Conservation (phyloP, 1,140 invertebrate species). For the Venustaconcha ellipsiformis region DNA sequence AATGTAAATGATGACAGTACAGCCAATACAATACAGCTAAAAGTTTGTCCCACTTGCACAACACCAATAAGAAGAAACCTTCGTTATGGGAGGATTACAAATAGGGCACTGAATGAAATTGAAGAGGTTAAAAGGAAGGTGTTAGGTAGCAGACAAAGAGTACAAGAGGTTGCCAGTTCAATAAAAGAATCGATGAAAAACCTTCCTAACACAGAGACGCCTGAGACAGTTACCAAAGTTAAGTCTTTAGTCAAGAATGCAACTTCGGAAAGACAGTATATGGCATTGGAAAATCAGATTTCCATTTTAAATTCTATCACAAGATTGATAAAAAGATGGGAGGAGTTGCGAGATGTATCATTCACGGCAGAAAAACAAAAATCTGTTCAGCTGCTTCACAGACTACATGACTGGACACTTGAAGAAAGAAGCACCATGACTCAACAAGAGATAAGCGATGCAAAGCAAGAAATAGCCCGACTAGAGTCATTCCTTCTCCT, state of each 20-base stretch:
- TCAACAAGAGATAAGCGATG: constrained; percentile 22
- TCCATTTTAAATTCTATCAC: constrained; percentile 4
- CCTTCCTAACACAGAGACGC: background rate
- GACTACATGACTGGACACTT: constrained; percentile 15
- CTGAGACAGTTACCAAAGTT: constrained; percentile 2
- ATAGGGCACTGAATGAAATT: constrained; percentile 72
- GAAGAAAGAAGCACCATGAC: constrained; percentile 21
- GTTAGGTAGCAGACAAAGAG: constrained; percentile 34
- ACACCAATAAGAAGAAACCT: constrained; percentile 74
- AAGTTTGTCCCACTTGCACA: constrained; percentile 76
- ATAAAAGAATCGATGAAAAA: constrained; percentile 14
- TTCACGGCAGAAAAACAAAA: constrained; percentile 4
- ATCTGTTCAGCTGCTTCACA: background rate
- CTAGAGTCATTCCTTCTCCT: constrained; percentile 11
- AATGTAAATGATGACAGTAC: constrained; percentile 58
- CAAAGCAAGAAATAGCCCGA: constrained; percentile 12
- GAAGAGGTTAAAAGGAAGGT: constrained; percentile 71
- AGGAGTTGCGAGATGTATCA: background rate
- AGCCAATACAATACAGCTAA: constrained; percentile 68
- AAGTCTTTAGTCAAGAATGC: background rate
- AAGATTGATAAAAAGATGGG: constrained; percentile 9
- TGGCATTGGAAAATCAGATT: constrained; percentile 18
- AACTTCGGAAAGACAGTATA: constrained; percentile 16
- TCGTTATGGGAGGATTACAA: constrained; percentile 75
- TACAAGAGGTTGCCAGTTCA: background rate